Base-by-base conservation (phyloP, 2,888 invertebrate genomes). In the Leptopilina myrica region DNA sequence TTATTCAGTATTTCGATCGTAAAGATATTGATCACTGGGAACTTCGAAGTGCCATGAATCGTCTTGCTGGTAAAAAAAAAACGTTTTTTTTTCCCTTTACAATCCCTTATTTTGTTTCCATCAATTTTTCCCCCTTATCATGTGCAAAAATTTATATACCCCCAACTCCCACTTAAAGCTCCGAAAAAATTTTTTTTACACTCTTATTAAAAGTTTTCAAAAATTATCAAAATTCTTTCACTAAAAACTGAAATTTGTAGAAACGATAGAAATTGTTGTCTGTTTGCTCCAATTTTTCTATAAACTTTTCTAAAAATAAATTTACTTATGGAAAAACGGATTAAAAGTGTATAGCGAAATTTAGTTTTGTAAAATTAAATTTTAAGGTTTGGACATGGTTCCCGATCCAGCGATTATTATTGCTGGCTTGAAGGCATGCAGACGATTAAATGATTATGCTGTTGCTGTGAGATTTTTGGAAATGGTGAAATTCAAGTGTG, bases 21-120 rank as follows among this genome's bases (percentile, higher is more conserved):
- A 93, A 94, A 81, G 97, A 98, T 88, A 97, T 98, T 90, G 98
- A 98, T 92, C 96, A 96, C 77, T 99, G 98, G 99, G 98, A 98
- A 93, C 93, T 98, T 87, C 96, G 98, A 81, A 97, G 97, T 91
- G 98, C 95, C 5, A 96, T 98, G 95, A 97, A 96, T 88, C 97
- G 97, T 90, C 92, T 98, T 84, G 89, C 90, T 76, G 91, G 92
- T 92, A 76, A 86, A 49, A 49, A n/a, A n/a, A n/a, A n/a, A n/a
- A n/a, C n/a, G n/a, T n/a, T n/a, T 66, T 33, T 26, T 12, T 14
- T 7, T 64, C 59, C n/a, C 14, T n/a, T 67, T 66, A n/a, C 0
- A 26, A 6, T 2, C 33, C 3, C 33, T 3, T 67, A 14, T 14
- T 43, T 15, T 66, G 8, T 7, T 14, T 49, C n/a, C 6, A 11